phyloP scores from a whole-genome alignment of 2,113 vertebrate genomes.

The Cranoglanis bouderius region DNA sequence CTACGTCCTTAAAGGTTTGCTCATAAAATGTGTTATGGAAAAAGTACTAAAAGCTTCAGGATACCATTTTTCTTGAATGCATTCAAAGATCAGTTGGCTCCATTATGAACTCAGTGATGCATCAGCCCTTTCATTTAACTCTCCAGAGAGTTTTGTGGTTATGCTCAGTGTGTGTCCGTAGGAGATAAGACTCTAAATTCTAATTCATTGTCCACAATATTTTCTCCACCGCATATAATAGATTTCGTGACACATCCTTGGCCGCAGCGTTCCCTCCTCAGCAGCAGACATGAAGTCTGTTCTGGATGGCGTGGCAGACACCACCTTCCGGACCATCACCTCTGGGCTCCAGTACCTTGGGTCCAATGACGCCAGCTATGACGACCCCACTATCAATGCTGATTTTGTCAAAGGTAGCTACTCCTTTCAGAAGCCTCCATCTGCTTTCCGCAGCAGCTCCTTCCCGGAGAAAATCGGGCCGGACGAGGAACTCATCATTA shows the following conservation, averaged over 20 bases:
- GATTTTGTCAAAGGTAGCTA: conserved; percentile 86
- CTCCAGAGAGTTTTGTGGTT: conserved; percentile 11
- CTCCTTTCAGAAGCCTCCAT: conserved; percentile 88
- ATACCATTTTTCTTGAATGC: background rate
- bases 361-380: conserved; percentile 93
- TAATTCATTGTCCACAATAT: conserved; percentile 39
- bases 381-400: conserved; percentile 81
- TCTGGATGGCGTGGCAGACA: conserved; percentile 96
- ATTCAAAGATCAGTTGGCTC: background rate
- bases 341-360: conserved; percentile 92
- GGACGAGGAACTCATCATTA: conserved; percentile 84
- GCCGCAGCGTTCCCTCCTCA: conserved; percentile 61
- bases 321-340: conserved; percentile 97
- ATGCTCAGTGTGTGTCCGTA: conserved; percentile 12
- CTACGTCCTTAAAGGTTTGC: background rate
- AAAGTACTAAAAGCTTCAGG: background rate
- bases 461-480: conserved; percentile 89
- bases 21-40: background rate
- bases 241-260: conserved; percentile 62
- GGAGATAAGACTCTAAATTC: conserved; percentile 26
- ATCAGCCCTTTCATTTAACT: background rate
- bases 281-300: conserved; percentile 91
- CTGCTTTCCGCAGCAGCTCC: conserved; percentile 89
- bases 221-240: conserved; percentile 59
- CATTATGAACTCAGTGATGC: background rate